Percentiles rank a stretch among this genome's conserved stretches.
Evolutionary conservation across 2,113 vertebrate species (phyloP).

Genomic region (Nibea coibor): DNA sequence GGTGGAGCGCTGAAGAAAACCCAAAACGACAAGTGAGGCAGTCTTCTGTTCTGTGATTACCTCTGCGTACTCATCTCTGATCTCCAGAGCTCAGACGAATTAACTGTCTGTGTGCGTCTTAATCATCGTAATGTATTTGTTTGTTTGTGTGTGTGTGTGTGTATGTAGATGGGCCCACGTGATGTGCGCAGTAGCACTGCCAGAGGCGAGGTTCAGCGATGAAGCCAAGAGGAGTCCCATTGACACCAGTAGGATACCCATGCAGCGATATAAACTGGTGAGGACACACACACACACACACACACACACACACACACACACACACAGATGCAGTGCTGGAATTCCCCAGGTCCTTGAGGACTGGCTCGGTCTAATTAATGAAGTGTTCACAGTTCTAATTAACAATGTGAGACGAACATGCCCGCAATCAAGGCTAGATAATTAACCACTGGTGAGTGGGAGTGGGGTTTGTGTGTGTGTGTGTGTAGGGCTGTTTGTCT

Average conservation of each 20-base stretch:
- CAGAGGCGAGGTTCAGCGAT: conserved; percentile 93
- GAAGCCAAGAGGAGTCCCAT: conserved; percentile 91
- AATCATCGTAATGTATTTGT: conserved; percentile 48
- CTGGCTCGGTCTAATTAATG: conserved; percentile 79
- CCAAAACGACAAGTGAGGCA: conserved; percentile 90
- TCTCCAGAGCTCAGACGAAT: conserved; percentile 51
- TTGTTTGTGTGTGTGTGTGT: conserved; percentile 28
- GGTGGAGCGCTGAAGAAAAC: conserved; percentile 97
- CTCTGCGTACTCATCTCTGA: conserved; percentile 49
- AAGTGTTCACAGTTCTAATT: conserved; percentile 82
- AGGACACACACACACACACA: conserved; percentile 74
- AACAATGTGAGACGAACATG: conserved; percentile 81
- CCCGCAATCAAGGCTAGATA: conserved; percentile 80
- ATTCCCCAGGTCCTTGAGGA: conserved; percentile 71
- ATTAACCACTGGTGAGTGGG: conserved; percentile 76
- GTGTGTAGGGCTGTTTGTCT: conserved; percentile 5
- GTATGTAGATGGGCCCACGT: conserved; percentile 93
- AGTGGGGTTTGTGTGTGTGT: conserved; percentile 9
- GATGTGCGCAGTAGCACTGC: conserved; percentile 94
- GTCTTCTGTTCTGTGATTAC: conserved; percentile 58
- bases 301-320: conserved; percentile 42
- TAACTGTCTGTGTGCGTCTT: conserved; percentile 36
- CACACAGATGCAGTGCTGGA: conserved; percentile 34
- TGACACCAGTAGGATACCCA: conserved; percentile 92
- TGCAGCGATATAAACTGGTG: conserved; percentile 96